Evolutionary conservation across 1,140 invertebrate species (phyloP).

Genomic region (Drosophila pallidifrons): DNA sequence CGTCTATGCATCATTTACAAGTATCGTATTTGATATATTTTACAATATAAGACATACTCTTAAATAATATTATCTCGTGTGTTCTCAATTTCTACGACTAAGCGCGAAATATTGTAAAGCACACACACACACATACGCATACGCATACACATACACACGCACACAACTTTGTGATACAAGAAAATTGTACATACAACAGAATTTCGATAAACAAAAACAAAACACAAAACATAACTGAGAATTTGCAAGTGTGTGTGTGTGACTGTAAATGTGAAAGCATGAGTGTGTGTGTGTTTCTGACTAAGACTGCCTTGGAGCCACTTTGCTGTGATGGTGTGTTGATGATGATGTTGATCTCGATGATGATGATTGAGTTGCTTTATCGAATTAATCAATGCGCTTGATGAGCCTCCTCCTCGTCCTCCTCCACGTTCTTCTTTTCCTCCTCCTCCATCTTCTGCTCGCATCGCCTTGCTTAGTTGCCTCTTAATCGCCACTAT

Average conservation of each 20-base stretch:
- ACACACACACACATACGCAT: background rate
- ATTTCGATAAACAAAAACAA: slow-evolving; percentile 15
- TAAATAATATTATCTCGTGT: background rate
- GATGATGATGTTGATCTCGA: slow-evolving; percentile 31
- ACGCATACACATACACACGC: background rate
- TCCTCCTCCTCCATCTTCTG: too few relatives aligned
- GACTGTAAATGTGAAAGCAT: background rate
- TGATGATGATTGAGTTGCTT: slow-evolving; percentile 33
- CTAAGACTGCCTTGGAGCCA: slow-evolving; percentile 34
- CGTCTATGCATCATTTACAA: slow-evolving; percentile 21
- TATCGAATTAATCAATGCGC: slow-evolving; percentile 29
- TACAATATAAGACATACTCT: slow-evolving; percentile 44
- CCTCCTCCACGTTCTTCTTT: background rate
- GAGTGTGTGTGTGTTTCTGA: slow-evolving; percentile 22
- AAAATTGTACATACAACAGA: slow-evolving; percentile 24
- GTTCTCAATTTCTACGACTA: slow-evolving; percentile 3
- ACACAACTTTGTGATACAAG: slow-evolving; percentile 4
- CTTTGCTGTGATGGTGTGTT: slow-evolving; percentile 16
- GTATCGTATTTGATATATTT: slow-evolving; percentile 41
- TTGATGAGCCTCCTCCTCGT: slow-evolving; percentile 22
- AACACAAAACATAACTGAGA: background rate
- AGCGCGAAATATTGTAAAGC: background rate
- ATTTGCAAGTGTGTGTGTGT: background rate
- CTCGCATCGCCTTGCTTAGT: background rate
- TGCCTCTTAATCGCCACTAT: slow-evolving; percentile 89